These are phyloP conservation scores for Sylvicola cinctus DNA, from an alignment of 2,888 invertebrate species.

Conservation along the genomic window DNA sequence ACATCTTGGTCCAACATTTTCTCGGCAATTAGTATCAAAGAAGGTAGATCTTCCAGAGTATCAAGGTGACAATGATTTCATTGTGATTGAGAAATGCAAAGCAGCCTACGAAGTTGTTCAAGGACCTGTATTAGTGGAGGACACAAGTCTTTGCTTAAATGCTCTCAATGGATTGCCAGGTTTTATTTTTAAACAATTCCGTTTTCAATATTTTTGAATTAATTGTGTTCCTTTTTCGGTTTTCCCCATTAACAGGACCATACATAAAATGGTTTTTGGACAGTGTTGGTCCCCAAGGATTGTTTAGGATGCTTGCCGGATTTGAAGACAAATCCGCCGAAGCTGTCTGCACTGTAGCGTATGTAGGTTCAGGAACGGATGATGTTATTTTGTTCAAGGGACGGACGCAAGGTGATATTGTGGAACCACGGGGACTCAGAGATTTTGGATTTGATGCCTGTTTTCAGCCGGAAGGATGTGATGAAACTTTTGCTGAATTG, in stretches of 20 bases:
- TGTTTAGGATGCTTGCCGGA: conserved; percentile 47
- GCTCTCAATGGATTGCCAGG: conserved; percentile 82
- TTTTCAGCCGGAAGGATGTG: conserved; percentile 64
- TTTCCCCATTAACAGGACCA: conserved; percentile 26
- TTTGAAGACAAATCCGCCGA: conserved; percentile 86
- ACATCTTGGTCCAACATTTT: conserved; percentile 65
- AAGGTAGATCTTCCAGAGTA: conserved; percentile 80
- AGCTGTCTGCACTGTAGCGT: conserved; percentile 88
- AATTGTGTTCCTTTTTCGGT: too few relatives aligned
- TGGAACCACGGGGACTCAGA: conserved; percentile 59
- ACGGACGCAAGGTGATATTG: conserved; percentile 65
- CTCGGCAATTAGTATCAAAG: conserved; percentile 38
- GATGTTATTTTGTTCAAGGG: conserved; percentile 66
- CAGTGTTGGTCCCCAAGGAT: conserved; percentile 70
- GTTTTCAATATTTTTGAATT: neutral
- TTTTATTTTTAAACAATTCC: too few relatives aligned
- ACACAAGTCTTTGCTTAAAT: conserved; percentile 85
- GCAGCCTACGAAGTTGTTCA: conserved; percentile 59
- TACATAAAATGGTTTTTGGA: conserved; percentile 97
- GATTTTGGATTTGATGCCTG: conserved; percentile 98
- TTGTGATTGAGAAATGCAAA: conserved; percentile 68
- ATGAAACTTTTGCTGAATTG: conserved; percentile 81
- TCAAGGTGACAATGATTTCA: conserved; percentile 81
- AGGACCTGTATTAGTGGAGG: conserved; percentile 81
- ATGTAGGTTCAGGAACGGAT: conserved; percentile 37